Conservation (phyloP, 2,888 invertebrate species). For the Tetheella fluctuosa region DNA sequence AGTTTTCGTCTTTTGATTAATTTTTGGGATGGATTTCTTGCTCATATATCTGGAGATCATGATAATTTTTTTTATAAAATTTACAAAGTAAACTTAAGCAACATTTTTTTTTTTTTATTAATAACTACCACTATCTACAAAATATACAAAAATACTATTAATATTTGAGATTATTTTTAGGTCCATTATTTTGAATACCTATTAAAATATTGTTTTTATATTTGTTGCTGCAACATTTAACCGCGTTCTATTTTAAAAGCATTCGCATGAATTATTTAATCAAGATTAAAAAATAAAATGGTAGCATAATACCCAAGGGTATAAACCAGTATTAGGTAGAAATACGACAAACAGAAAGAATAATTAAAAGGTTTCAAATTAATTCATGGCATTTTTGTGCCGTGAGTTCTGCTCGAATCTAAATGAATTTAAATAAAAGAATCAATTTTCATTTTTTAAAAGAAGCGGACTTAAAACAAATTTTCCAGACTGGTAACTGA, state of each 20-base stretch:
- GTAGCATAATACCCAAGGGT: conserved; percentile 14
- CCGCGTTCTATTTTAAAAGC: no score
- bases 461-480: no score
- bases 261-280: neutral
- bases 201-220: no score
- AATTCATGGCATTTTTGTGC: conserved; percentile 43
- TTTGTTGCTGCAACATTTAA: no score
- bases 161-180: no score
- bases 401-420: neutral
- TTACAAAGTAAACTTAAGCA: no score
- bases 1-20: neutral
- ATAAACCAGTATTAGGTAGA: conserved; percentile 8
- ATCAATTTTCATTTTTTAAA: neutral
- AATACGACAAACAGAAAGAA: conserved; percentile 32
- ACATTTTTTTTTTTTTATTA: no score
- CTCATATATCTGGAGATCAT: neutral
- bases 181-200: no score
- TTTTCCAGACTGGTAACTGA: no score
- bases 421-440: neutral
- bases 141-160: no score
- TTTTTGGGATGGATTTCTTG: neutral
- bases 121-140: no score
- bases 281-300: neutral
- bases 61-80: no score
- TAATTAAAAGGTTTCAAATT: conserved; percentile 50